A percentile compares a stretch with the other conserved stretches of the same genome.
phyloP scores from a whole-genome alignment of 2,113 vertebrate genomes.

The Stegastes partitus region DNA sequence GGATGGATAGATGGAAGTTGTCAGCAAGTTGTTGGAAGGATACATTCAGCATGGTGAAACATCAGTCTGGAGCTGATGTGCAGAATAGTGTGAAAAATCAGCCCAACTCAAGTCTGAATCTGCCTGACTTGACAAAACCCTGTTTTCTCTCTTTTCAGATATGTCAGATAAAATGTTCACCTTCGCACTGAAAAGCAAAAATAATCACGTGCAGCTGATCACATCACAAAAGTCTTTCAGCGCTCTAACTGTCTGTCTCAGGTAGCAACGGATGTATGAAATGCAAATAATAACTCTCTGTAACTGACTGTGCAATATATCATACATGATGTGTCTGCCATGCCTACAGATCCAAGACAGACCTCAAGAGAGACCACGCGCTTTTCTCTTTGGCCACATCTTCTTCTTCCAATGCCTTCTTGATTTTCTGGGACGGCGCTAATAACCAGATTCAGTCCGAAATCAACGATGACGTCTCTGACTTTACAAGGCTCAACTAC shows the following conservation, averaged over 20 bases:
- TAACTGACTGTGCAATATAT: neutral
- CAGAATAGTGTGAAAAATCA: no score
- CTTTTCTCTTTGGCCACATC: constrained; percentile 73
- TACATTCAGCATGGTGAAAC: no score
- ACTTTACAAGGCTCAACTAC: constrained; percentile 46
- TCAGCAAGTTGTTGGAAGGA: no score
- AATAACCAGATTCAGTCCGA: constrained; percentile 31
- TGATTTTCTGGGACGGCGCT: constrained; percentile 56
- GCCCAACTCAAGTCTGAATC: no score
- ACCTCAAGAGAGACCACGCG: constrained; percentile 58
- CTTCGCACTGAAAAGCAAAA: constrained; percentile 62
- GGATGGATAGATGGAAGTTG: no score
- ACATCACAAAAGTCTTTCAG: neutral
- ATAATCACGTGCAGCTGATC: constrained; percentile 52
- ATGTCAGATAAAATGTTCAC: constrained; percentile 76
- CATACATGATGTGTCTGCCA: neutral
- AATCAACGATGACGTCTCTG: neutral
- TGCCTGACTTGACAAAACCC: no score
- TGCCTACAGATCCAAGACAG: constrained; percentile 69
- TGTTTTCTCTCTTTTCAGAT: constrained; percentile 53
- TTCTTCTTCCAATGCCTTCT: constrained; percentile 6
- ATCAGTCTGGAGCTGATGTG: no score
- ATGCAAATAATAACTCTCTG: neutral
- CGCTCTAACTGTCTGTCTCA: constrained; percentile 70
- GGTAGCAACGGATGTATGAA: constrained; percentile 38